These are phyloP conservation scores for Sinelater perroti DNA, from an alignment of 2,888 invertebrate species.

Conservation along the genomic window DNA sequence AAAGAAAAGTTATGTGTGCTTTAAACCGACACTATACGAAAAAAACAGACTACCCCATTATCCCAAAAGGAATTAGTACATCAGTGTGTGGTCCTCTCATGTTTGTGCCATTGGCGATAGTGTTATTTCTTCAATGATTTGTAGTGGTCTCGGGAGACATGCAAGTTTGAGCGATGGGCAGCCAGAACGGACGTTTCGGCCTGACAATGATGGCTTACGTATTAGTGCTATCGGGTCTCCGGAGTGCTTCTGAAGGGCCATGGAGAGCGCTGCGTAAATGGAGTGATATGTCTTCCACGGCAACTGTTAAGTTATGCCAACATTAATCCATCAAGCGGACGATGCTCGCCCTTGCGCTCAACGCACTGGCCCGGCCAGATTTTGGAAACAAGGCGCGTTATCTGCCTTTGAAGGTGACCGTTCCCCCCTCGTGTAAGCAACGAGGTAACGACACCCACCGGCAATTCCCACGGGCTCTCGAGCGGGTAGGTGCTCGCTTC, in stretches of 20 bases:
- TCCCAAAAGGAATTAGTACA: no score
- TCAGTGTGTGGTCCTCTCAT: background rate
- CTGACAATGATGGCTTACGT: constrained; percentile 57
- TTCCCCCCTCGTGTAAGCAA: background rate
- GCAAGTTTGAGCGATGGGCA: constrained; percentile 53
- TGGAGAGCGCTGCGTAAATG: constrained; percentile 55
- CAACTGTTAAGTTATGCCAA: constrained; percentile 50
- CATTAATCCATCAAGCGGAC: constrained; percentile 53
- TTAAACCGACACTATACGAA: no score
- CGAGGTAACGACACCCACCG: background rate
- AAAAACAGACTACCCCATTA: no score
- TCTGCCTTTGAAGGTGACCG: background rate
- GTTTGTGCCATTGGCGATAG: background rate
- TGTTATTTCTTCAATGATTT: constrained; percentile 22
- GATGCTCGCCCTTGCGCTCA: constrained; percentile 24
- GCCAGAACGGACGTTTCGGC: constrained; percentile 50
- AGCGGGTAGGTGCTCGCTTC: background rate
- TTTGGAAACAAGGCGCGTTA: background rate
- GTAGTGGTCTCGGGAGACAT: constrained; percentile 29
- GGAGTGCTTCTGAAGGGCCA: constrained; percentile 45
- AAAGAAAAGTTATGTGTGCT: no score
- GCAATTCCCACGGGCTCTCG: background rate
- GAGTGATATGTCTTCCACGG: constrained; percentile 57
- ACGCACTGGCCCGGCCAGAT: background rate
- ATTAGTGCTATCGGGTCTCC: constrained; percentile 53